Base-by-base conservation (phyloP, 2,888 invertebrate genomes). In the Urechis unicinctus region DNA sequence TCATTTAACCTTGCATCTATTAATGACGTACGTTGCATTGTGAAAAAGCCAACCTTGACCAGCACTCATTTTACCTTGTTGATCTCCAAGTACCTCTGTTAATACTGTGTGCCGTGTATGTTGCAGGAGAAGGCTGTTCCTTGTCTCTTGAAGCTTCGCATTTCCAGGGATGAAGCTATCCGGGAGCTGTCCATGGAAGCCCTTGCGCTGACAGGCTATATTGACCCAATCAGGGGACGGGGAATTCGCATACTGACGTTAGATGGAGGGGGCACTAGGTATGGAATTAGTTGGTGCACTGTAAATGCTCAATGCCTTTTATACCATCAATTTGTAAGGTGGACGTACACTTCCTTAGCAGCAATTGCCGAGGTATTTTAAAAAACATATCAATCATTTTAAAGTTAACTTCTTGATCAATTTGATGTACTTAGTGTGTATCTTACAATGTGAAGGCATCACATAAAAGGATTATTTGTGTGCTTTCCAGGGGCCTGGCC, bases 181-280 rank as follows among this genome's bases (percentile, higher is more conserved):
- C 46, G 48, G 36, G 62, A 58, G 25, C 63, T 63, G 24, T 66
- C 68, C 1, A 53, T 61, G 52, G 67, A 83, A 81, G 85, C 86
- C 59, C 75, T 86, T 73, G 84, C 88, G 1, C 77, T 89, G 57
- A 75, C 90, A 62, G 91, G 91, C 0, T 82, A 88, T 73, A 76
- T 83, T 0, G 84, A 84, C 48, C 86, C 88, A 3, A 81, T 87
- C 3, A 83, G 83, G 55, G 85, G 86, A 1, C 81, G 82, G 29
- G 92, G 93, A 1, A 86, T 92, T 48, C 82, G 87, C 70, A 84
- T 94, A 54, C 81, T 94, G 51, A 82, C 89, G 0, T 88, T 94
- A 67, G 93, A 94, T 80, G 94, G 94, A 2, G 93, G 94, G 45
- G 93, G 93, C 49, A 86, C 89, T 59, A 79, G 82, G 57, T 61